Evolutionary conservation across 2,888 invertebrate genomes (phyloP).

Genomic region (Metallyticus violacea): DNA sequence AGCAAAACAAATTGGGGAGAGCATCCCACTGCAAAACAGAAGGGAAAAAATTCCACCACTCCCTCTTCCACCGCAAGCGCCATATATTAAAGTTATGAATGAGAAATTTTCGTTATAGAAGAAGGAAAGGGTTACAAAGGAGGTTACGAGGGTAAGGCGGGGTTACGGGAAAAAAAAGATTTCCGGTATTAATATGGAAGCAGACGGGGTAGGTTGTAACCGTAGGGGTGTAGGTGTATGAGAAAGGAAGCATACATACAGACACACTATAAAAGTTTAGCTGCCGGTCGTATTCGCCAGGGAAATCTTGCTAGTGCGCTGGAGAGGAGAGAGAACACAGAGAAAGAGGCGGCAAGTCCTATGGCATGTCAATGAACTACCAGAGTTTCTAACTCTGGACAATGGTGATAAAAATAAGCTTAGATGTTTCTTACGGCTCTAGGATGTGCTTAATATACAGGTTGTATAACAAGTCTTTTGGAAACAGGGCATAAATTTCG

Average conservation of each 20-base stretch:
- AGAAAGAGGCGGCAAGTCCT: neutral
- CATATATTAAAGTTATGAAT: conserved; percentile 12
- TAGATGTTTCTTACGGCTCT: neutral
- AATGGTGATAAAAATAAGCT: neutral
- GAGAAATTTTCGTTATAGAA: neutral
- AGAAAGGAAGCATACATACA: neutral
- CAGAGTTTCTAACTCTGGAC: neutral
- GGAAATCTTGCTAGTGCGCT: conserved; percentile 4
- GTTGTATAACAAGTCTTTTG: neutral
- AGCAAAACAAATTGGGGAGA: neutral
- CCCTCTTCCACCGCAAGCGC: neutral
- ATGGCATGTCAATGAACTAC: neutral
- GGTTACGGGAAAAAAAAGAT: neutral
- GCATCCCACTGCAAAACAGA: neutral
- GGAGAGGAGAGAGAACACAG: neutral
- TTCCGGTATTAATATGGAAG: conserved; percentile 1
- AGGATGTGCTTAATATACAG: neutral
- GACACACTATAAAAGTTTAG: neutral
- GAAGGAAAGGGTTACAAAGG: neutral
- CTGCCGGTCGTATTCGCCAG: neutral
- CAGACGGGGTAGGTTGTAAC: neutral
- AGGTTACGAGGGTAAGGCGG: neutral
- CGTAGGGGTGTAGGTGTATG: neutral
- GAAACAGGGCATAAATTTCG: neutral
- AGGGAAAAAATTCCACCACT: neutral